These are phyloP conservation scores for Drosophila greeni DNA, from an alignment of 2,888 invertebrate species.

Conservation along the genomic window DNA sequence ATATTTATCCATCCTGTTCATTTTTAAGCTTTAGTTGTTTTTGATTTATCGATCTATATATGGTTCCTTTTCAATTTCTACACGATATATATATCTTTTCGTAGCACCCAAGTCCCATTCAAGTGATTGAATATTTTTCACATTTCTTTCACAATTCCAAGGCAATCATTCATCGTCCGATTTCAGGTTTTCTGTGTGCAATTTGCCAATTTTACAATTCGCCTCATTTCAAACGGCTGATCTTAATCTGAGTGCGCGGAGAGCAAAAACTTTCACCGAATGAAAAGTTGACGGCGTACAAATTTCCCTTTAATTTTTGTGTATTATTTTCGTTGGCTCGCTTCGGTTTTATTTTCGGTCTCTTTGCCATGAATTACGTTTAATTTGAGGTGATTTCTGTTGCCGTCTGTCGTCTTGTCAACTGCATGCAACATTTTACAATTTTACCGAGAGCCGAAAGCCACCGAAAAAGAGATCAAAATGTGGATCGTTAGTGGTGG, in stretches of 20 bases:
- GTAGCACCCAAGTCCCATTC: not conserved
- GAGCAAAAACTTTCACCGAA: constrained; percentile 44
- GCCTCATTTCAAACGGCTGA: constrained; percentile 45
- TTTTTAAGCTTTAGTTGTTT: not conserved
- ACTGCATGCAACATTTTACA: constrained; percentile 74
- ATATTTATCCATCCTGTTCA: not conserved
- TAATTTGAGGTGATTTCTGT: constrained; percentile 47
- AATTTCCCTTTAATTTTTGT: constrained; percentile 47
- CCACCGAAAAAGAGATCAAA: constrained; percentile 47
- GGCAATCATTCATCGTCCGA: constrained; percentile 36
- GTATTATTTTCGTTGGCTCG: constrained; percentile 35
- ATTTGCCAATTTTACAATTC: constrained; percentile 44
- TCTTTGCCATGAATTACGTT: constrained; percentile 47
- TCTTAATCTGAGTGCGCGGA: constrained; percentile 36
- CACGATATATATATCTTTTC: no score
- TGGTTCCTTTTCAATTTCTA: no score
- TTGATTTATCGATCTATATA: no score
- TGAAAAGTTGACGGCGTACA: constrained; percentile 36
- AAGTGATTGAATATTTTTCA: constrained; percentile 11
- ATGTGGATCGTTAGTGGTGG: constrained; percentile 34
- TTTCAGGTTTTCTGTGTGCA: constrained; percentile 31
- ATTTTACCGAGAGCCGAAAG: constrained; percentile 51
- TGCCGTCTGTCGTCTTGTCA: constrained; percentile 63
- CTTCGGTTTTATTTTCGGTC: constrained; percentile 31
- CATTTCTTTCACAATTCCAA: constrained; percentile 7